Percentiles rank a stretch among this genome's conserved stretches.
Evolutionary conservation across 2,888 invertebrate genomes (phyloP).

Genomic region (Fragum sueziense): DNA sequence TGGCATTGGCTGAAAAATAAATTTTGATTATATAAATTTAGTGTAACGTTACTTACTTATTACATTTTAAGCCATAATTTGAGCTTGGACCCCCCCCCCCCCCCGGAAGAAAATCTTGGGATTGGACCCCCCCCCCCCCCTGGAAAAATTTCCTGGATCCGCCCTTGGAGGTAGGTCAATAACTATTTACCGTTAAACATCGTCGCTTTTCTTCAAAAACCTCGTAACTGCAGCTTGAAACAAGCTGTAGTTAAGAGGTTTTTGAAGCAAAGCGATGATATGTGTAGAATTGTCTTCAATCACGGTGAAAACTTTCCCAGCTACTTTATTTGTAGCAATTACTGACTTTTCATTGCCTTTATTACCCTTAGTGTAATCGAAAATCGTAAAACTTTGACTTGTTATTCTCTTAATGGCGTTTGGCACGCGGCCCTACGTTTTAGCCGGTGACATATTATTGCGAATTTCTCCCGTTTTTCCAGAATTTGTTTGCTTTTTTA

Average conservation of each 20-base stretch:
- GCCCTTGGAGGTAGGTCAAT: neutral
- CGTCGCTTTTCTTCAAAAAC: too few species aligned
- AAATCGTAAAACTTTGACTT: slow-evolving; percentile 20
- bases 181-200: neutral
- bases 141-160: too few species aligned
- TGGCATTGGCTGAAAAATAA: neutral
- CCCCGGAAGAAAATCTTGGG: too few species aligned
- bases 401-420: slow-evolving; percentile 29
- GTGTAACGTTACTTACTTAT: neutral
- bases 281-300: neutral
- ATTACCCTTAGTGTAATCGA: slow-evolving; percentile 24
- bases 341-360: slow-evolving; percentile 24
- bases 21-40: neutral
- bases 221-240: too few species aligned
- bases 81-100: too few species aligned
- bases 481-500: slow-evolving; percentile 19
- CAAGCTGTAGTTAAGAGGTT: too few species aligned
- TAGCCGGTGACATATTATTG: slow-evolving; percentile 43
- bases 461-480: slow-evolving; percentile 20
- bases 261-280: too few species aligned
- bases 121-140: too few species aligned
- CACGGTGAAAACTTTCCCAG: neutral
- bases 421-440: slow-evolving; percentile 39
- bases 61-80: too few species aligned
- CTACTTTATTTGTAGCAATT: slow-evolving; percentile 17